Evolutionary conservation across 2,113 vertebrate species (phyloP).

Genomic region (Prietella phreatophila): DNA sequence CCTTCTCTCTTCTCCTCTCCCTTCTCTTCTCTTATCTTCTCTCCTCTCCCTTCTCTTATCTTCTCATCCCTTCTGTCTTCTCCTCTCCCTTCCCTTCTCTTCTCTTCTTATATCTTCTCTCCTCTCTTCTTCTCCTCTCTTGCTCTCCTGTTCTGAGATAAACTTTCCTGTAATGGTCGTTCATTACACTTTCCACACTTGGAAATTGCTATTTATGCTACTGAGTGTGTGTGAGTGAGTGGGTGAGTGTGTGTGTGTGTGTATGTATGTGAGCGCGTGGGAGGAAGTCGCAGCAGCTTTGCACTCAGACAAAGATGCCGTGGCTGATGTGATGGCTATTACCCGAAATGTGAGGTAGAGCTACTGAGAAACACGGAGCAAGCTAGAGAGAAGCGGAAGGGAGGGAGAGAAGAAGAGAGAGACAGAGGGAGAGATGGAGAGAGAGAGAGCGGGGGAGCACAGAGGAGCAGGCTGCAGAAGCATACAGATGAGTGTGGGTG

Average conservation of each 20-base stretch:
- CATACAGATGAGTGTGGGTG: constrained; percentile 99
- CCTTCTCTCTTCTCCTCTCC: constrained; percentile 31
- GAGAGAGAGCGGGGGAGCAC: constrained; percentile 75
- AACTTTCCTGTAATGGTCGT: constrained; percentile 49
- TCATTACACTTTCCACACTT: constrained; percentile 55
- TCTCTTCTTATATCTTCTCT: no score
- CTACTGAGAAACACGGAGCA: constrained; percentile 57
- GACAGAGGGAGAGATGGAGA: constrained; percentile 68
- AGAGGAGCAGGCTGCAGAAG: constrained; percentile 85
- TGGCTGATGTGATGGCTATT: constrained; percentile 90
- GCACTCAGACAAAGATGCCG: constrained; percentile 88
- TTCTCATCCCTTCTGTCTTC: background rate
- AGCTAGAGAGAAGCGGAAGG: constrained; percentile 34
- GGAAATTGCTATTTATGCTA: constrained; percentile 60
- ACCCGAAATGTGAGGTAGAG: constrained; percentile 87
- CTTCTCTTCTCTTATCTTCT: constrained; percentile 22
- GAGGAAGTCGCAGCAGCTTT: constrained; percentile 83
- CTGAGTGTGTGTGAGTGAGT: constrained; percentile 74
- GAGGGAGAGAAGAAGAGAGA: constrained; percentile 70
- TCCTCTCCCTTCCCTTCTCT: constrained; percentile 11
- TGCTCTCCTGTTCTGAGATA: background rate
- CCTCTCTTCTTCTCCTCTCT: background rate
- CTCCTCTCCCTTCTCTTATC: constrained; percentile 34
- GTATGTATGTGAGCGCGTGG: constrained; percentile 69
- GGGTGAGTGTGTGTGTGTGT: constrained; percentile 69